phyloP scores from a whole-genome alignment of 2,888 invertebrate genomes.

The Epinotia bilunana region DNA sequence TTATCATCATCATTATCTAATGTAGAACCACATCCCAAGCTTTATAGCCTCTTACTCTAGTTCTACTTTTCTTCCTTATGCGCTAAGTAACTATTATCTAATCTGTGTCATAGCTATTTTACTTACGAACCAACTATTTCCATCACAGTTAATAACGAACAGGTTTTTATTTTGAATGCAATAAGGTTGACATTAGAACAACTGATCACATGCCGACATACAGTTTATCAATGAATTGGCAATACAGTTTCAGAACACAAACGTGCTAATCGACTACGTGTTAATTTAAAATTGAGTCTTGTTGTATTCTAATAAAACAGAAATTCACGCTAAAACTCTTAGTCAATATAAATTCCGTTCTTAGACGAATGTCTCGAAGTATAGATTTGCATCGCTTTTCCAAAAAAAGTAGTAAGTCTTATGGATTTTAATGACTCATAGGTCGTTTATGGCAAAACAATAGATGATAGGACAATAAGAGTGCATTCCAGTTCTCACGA shows the following conservation, averaged over 20 bases:
- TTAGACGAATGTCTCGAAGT: background rate
- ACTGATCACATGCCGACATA: background rate
- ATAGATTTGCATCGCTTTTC: background rate
- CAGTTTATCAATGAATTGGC: background rate
- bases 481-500: background rate
- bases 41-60: background rate
- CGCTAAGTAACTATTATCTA: slow-evolving; percentile 1
- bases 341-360: background rate
- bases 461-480: background rate
- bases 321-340: background rate
- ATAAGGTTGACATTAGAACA: background rate
- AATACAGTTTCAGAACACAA: background rate
- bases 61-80: slow-evolving; percentile 1
- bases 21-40: background rate
- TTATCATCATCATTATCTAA: background rate
- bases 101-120: slow-evolving; percentile 4
- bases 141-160: background rate
- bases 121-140: background rate
- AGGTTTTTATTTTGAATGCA: background rate
- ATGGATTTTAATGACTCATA: background rate
- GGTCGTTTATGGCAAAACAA: background rate
- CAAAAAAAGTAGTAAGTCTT: background rate
- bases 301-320: background rate
- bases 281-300: background rate
- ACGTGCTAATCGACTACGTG: background rate